These are phyloP conservation scores for Rhynchotus rufescens DNA, from an alignment of 2,797 vertebrate species.

Conservation along the genomic window DNA sequence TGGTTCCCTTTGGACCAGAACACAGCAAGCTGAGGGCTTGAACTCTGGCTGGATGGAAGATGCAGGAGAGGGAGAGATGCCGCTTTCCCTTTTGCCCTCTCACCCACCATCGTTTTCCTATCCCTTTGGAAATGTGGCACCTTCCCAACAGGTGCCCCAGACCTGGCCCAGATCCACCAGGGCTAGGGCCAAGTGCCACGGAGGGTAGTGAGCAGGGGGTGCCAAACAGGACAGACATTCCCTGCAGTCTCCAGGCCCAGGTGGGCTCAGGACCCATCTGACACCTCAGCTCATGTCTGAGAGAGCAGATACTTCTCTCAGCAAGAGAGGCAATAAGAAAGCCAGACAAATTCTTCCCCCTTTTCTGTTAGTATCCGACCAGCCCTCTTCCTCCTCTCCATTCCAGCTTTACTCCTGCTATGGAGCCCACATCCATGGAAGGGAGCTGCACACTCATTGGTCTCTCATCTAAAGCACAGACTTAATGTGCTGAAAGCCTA, in stretches of 20 bases:
- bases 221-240: no score
- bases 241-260: neutral
- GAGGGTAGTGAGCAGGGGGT: neutral
- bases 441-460: neutral
- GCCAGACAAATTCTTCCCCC: neutral
- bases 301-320: neutral
- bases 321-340: neutral
- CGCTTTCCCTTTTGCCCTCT: neutral
- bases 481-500: neutral
- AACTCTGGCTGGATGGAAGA: neutral
- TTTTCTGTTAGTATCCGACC: neutral
- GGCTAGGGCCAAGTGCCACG: no score
- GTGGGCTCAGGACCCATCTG: neutral
- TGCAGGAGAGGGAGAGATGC: neutral
- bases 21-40: neutral
- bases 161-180: accelerated
- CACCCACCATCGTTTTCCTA: neutral
- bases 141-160: neutral
- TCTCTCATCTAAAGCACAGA: neutral
- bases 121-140: neutral
- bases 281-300: neutral
- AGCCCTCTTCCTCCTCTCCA: neutral
- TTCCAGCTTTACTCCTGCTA: neutral
- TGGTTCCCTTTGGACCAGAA: neutral
- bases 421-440: neutral